These are phyloP conservation scores for Ferdinandea cuprea DNA, from an alignment of 2,888 invertebrate species.

Conservation along the genomic window DNA sequence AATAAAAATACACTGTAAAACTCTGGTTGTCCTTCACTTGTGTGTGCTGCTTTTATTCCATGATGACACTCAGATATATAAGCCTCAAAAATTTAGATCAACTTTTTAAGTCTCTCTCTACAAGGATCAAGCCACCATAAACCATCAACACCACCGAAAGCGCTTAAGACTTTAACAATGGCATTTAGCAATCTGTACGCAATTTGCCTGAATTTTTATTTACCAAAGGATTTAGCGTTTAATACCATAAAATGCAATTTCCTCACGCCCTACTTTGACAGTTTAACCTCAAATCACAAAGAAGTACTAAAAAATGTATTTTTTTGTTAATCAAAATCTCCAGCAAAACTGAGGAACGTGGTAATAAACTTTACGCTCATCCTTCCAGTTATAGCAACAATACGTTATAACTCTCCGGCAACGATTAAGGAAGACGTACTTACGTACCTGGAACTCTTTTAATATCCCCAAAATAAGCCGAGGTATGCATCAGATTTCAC, in stretches of 20 bases:
- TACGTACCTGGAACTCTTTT: background rate
- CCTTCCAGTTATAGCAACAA: constrained; percentile 6
- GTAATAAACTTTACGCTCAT: constrained; percentile 39
- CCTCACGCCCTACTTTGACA: background rate
- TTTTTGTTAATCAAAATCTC: constrained; percentile 52
- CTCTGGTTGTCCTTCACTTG: too few relatives aligned
- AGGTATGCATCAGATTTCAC: constrained; percentile 68
- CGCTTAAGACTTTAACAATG: too few relatives aligned
- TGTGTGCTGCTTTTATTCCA: too few relatives aligned
- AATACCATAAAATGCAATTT: background rate
- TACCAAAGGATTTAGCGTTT: too few relatives aligned
- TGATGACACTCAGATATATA: too few relatives aligned
- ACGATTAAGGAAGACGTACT: constrained; percentile 9
- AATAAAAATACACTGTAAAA: too few relatives aligned
- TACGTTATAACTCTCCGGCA: constrained; percentile 7
- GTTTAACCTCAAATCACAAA: constrained; percentile 42
- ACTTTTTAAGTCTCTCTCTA: too few relatives aligned
- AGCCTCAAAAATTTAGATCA: too few relatives aligned
- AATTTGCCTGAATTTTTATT: too few relatives aligned
- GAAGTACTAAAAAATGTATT: constrained; percentile 35
- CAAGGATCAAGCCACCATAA: too few relatives aligned
- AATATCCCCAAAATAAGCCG: constrained; percentile 11
- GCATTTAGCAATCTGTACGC: too few relatives aligned
- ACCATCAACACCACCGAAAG: too few relatives aligned
- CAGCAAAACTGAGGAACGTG: constrained; percentile 10